Percentiles rank a stretch among this genome's conserved stretches.
Conservation (phyloP, 2,797 vertebrate genomes). For the Chiropotes sagulatus region DNA sequence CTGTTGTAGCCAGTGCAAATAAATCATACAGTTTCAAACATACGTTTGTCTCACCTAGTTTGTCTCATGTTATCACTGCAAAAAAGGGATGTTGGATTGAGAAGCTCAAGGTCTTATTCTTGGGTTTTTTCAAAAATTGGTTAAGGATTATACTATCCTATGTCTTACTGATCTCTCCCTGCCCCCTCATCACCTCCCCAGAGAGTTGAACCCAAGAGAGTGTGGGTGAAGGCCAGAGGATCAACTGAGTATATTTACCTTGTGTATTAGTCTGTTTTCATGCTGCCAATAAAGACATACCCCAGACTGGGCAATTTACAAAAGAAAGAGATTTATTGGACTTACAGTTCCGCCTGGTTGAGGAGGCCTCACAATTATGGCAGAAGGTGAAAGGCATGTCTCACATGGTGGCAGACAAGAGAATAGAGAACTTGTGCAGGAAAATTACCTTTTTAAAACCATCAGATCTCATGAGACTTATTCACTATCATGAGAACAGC, state of each 20-base stretch:
- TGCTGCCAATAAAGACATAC: not conserved
- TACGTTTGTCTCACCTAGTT: not conserved
- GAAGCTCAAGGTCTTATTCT: not conserved
- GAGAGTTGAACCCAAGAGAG: not conserved
- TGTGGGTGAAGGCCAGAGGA: not conserved
- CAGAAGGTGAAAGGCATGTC: accelerated
- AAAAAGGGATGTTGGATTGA: not conserved
- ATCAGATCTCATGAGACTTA: not conserved
- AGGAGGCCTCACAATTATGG: not conserved
- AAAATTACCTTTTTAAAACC: not conserved
- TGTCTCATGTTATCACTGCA: not conserved
- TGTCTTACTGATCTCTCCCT: not conserved
- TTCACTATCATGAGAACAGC: not conserved
- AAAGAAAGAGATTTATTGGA: not conserved
- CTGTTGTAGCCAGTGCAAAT: not conserved
- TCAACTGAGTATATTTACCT: not conserved
- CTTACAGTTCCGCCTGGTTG: too few species aligned
- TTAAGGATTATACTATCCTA: not conserved
- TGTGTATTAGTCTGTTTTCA: not conserved
- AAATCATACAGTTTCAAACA: not conserved
- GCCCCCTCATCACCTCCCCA: not conserved
- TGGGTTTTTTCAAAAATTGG: not conserved
- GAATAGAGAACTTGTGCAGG: not conserved
- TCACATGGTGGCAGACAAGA: not conserved
- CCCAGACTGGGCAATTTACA: not conserved